Conservation (phyloP, 64 coral and sea anemone species). For the Orbicella faveolata region DNA sequence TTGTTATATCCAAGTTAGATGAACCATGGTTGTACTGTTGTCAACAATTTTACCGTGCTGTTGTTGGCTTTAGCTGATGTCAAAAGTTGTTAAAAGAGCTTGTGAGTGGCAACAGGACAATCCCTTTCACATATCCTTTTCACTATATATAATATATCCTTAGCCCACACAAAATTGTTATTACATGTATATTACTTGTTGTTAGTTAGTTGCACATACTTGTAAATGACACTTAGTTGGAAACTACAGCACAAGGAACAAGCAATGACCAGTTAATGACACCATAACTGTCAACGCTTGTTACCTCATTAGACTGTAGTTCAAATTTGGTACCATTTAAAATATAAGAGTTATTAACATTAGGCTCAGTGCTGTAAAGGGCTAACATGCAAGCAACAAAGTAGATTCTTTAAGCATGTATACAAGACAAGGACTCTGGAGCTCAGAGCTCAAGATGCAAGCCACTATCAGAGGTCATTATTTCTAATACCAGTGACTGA, state of each 20-base stretch:
- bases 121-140: no score
- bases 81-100: neutral
- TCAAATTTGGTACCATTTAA: neutral
- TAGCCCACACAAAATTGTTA: no score
- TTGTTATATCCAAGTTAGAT: no score
- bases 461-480: conserved; percentile 17
- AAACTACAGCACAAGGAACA: neutral
- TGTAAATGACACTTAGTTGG: neutral
- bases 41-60: no score
- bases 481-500: neutral
- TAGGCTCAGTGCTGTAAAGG: no score
- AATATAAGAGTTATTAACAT: no score
- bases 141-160: no score
- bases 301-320: neutral
- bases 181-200: neutral
- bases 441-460: neutral
- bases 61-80: neutral
- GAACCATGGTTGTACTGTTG: no score
- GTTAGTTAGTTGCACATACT: neutral
- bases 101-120: neutral
- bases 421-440: conserved; percentile 47
- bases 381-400: no score
- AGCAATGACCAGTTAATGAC: neutral
- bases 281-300: neutral
- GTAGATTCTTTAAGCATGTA: neutral